A percentile compares a stretch with the other conserved stretches of the same genome.
These are phyloP conservation scores for Dinoponera quadriceps DNA, from an alignment of 1,140 invertebrate genomes.

Conservation along the genomic window DNA sequence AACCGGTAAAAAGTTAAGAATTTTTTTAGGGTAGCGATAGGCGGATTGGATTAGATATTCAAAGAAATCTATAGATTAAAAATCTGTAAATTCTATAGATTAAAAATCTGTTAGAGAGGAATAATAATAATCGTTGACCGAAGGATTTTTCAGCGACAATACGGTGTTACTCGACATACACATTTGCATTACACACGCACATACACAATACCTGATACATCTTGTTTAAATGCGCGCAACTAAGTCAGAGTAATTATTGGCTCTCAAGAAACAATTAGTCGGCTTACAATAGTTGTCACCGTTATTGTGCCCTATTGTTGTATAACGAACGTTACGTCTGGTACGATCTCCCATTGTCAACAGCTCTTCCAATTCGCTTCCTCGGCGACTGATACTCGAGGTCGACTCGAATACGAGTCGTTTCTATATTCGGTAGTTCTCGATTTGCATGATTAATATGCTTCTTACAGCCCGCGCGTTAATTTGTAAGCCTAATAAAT, in stretches of 20 bases:
- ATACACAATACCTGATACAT: neutral
- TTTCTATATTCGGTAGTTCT: slow-evolving; percentile 7
- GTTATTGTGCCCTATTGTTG: slow-evolving; percentile 1
- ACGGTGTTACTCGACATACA: neutral
- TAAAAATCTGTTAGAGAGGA: too few relatives aligned
- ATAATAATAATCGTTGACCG: too few relatives aligned
- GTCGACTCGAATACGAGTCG: slow-evolving; percentile 3
- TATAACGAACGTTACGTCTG: slow-evolving; percentile 24
- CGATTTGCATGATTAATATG: slow-evolving; percentile 32
- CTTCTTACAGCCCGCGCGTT: neutral
- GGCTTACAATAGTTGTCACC: slow-evolving; percentile 32
- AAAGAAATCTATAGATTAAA: too few relatives aligned
- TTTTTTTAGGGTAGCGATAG: too few relatives aligned
- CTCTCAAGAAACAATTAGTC: slow-evolving; percentile 29
- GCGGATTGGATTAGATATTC: too few relatives aligned
- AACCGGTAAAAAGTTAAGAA: too few relatives aligned
- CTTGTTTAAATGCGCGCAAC: neutral
- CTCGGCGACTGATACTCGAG: neutral
- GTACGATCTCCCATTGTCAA: slow-evolving; percentile 43
- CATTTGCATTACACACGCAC: neutral
- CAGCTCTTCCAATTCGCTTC: slow-evolving; percentile 22
- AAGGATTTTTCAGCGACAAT: neutral
- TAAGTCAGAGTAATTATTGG: slow-evolving; percentile 27
- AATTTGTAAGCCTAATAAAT: slow-evolving; percentile 24
- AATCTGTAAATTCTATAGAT: too few relatives aligned